Percentiles rank a stretch among this genome's conserved stretches.
These are phyloP conservation scores for Drosophila setifemur DNA, from an alignment of 1,140 invertebrate genomes.

Conservation along the genomic window DNA sequence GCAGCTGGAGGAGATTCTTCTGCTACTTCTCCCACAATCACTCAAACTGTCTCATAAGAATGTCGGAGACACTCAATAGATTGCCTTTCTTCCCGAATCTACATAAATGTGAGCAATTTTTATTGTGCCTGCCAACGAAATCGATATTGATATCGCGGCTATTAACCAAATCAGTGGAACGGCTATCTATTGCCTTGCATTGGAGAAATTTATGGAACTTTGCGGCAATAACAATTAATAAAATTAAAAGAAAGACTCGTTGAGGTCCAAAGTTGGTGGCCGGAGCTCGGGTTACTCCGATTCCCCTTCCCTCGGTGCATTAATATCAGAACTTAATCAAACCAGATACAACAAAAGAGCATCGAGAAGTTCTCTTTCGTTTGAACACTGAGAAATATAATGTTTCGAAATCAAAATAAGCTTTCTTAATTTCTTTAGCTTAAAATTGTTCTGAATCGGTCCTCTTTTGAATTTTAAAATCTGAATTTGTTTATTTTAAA, in stretches of 20 bases:
- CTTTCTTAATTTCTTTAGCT: no score
- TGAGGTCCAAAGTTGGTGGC: conserved; percentile 45
- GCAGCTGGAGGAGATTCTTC: conserved; percentile 3
- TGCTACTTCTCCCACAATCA: conserved; percentile 24
- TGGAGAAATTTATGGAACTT: conserved; percentile 67
- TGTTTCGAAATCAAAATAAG: not conserved
- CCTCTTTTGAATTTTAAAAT: no score
- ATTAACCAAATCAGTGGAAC: conserved; percentile 77
- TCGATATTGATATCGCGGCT: conserved; percentile 73
- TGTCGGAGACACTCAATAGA: conserved; percentile 42
- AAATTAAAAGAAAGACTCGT: conserved; percentile 54
- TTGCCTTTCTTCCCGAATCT: conserved; percentile 30
- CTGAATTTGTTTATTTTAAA: no score
- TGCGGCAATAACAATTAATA: conserved; percentile 76
- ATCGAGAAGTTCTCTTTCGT: conserved; percentile 33
- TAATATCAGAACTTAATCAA: conserved; percentile 71
- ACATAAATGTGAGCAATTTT: conserved; percentile 71
- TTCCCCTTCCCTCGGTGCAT: not conserved
- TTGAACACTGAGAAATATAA: not conserved
- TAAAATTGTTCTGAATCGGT: no score
- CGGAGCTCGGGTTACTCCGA: conserved; percentile 59
- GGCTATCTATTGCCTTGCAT: conserved; percentile 42
- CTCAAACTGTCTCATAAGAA: conserved; percentile 51
- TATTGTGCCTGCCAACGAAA: conserved; percentile 68
- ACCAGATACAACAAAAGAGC: conserved; percentile 44